phyloP scores from a whole-genome alignment of 2,888 invertebrate species.

The Scelioninae gen. 2 region DNA sequence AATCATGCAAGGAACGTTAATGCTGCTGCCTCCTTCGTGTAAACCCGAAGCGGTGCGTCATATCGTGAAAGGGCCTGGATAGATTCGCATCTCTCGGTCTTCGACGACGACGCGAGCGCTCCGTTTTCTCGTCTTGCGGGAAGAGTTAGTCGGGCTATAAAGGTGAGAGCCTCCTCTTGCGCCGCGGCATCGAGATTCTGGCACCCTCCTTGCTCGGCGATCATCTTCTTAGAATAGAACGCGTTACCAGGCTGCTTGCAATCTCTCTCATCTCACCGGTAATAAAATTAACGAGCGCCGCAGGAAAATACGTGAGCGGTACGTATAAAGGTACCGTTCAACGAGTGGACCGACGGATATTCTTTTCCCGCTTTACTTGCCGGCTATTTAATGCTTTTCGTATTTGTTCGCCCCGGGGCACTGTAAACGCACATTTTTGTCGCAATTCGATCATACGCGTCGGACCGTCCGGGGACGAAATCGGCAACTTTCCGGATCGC shows the following conservation, averaged over 20 bases:
- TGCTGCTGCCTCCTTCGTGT: slow-evolving; percentile 20
- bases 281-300: slow-evolving; percentile 60
- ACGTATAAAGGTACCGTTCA: slow-evolving; percentile 51
- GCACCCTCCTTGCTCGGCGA: slow-evolving; percentile 57
- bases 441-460: too few species aligned
- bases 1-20: slow-evolving; percentile 46
- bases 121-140: slow-evolving; percentile 50
- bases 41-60: slow-evolving; percentile 38
- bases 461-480: too few species aligned
- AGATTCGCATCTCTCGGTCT: slow-evolving; percentile 58
- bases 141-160: slow-evolving; percentile 56
- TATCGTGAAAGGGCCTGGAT: slow-evolving; percentile 53
- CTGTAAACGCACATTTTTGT: too few species aligned
- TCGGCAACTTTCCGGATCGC: too few species aligned
- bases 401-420: too few species aligned
- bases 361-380: slow-evolving; percentile 17
- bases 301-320: slow-evolving; percentile 58
- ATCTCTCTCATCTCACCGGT: slow-evolving; percentile 58
- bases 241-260: slow-evolving; percentile 54
- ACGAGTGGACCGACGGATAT: slow-evolving; percentile 25
- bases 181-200: slow-evolving; percentile 59
- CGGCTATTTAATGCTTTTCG: slow-evolving; percentile 10
- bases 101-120: slow-evolving; percentile 55
- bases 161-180: slow-evolving; percentile 57
- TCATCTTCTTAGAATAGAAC: slow-evolving; percentile 61